Conservation (phyloP, 2,888 invertebrate genomes). For the Nebria brevicollis region DNA sequence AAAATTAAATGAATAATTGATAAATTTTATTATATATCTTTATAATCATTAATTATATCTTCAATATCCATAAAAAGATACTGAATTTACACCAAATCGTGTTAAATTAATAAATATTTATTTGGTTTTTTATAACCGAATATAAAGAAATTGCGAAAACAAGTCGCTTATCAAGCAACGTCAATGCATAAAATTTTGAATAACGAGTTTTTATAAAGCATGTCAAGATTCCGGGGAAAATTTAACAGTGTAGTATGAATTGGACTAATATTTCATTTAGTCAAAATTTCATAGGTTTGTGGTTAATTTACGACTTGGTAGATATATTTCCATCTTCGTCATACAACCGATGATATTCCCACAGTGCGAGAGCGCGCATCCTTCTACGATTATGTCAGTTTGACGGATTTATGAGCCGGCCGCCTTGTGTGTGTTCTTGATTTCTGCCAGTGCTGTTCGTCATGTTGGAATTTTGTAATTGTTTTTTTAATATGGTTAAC, state of each 20-base stretch:
- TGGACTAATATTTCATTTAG: conserved; percentile 41
- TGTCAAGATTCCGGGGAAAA: background rate
- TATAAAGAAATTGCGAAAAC: too few relatives aligned
- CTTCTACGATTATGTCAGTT: conserved; percentile 44
- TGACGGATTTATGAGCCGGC: conserved; percentile 45
- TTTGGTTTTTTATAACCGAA: too few relatives aligned
- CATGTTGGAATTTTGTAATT: background rate
- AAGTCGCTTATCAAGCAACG: too few relatives aligned
- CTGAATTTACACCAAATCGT: too few relatives aligned
- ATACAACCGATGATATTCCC: conserved; percentile 26
- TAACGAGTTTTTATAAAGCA: too few relatives aligned
- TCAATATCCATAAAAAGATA: too few relatives aligned
- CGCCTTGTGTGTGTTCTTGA: conserved; percentile 47
- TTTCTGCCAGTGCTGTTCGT: conserved; percentile 37
- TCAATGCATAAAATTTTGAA: too few relatives aligned
- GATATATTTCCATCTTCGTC: conserved; percentile 36
- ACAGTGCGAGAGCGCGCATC: conserved; percentile 35
- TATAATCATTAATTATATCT: too few relatives aligned
- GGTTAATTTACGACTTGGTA: conserved; percentile 30
- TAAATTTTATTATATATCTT: too few relatives aligned
- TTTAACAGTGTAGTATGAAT: conserved; percentile 45
- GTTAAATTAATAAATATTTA: too few relatives aligned
- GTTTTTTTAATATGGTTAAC: too few relatives aligned
- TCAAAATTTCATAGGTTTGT: conserved; percentile 39
- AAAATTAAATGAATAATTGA: too few relatives aligned